Evolutionary conservation across 2,113 vertebrate species (phyloP).

Genomic region (Apistogramma diplotaenia): DNA sequence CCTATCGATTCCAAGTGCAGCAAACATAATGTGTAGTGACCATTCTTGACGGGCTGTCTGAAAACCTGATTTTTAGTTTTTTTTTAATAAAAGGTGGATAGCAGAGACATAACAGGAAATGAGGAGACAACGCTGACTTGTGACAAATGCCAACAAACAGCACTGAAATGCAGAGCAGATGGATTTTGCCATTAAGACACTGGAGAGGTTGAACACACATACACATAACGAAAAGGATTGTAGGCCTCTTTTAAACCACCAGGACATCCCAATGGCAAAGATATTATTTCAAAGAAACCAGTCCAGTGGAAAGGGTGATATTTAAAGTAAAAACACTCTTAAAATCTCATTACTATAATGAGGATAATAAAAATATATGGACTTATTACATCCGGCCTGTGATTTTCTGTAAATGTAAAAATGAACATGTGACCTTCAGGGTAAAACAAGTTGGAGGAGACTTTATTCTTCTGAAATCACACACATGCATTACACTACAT

Average conservation of each 20-base stretch:
- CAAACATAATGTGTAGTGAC: not conserved
- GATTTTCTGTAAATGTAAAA: too few relatives aligned
- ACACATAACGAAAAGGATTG: not conserved
- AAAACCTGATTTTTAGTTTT: not conserved
- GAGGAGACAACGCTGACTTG: not conserved
- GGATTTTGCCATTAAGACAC: not conserved
- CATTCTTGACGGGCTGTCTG: not conserved
- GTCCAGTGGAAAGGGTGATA: not conserved
- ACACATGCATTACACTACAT: not conserved
- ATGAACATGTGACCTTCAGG: too few relatives aligned
- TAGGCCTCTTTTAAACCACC: not conserved
- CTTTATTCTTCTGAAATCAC: not conserved
- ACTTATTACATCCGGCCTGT: not conserved
- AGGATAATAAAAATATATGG: not conserved
- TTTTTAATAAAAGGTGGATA: fast-evolving
- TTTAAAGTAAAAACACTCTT: not conserved
- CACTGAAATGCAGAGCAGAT: not conserved
- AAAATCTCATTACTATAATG: too few relatives aligned
- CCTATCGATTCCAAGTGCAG: not conserved
- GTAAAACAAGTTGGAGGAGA: too few relatives aligned
- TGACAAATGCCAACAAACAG: not conserved
- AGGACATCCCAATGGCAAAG: not conserved
- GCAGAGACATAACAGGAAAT: not conserved
- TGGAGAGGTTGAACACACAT: not conserved
- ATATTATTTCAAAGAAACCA: not conserved